These are phyloP conservation scores for Geodia barretti DNA, from an alignment of 37 sponge, comb jelly and placozoan genomes.

Conservation along the genomic window DNA sequence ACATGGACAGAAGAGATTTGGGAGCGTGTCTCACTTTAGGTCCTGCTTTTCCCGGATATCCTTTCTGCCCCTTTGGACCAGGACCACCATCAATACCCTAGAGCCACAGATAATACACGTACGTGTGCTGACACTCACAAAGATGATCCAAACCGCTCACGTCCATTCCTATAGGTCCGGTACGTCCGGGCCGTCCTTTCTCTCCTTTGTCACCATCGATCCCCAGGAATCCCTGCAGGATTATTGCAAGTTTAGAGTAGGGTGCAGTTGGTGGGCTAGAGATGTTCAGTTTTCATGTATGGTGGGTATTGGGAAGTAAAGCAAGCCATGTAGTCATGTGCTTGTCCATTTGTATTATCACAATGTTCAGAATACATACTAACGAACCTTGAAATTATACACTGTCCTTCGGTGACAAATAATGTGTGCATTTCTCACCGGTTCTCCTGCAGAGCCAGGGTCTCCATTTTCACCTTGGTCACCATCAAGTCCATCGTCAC, in stretches of 20 bases:
- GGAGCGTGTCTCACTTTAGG: not conserved
- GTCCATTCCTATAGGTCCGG: not conserved
- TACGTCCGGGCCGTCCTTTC: not conserved
- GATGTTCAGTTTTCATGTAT: no score
- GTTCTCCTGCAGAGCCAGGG: not conserved
- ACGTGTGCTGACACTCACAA: no score
- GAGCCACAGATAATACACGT: no score
- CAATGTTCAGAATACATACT: no score
- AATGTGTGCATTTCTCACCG: not conserved
- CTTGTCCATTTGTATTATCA: no score
- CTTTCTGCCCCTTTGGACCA: not conserved
- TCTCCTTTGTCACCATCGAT: not conserved
- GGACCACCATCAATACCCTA: not conserved
- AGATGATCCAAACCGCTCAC: no score
- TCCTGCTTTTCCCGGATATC: not conserved
- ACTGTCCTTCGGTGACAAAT: no score
- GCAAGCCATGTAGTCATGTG: no score
- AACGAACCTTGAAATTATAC: no score
- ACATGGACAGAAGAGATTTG: not conserved
- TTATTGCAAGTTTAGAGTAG: no score
- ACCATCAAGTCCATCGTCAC: not conserved
- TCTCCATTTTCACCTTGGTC: not conserved
- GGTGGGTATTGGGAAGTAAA: no score
- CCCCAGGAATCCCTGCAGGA: not conserved
- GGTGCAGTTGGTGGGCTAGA: no score